Base-by-base conservation (phyloP, 2,888 invertebrate genomes). In the Eupithecia vulgata region DNA sequence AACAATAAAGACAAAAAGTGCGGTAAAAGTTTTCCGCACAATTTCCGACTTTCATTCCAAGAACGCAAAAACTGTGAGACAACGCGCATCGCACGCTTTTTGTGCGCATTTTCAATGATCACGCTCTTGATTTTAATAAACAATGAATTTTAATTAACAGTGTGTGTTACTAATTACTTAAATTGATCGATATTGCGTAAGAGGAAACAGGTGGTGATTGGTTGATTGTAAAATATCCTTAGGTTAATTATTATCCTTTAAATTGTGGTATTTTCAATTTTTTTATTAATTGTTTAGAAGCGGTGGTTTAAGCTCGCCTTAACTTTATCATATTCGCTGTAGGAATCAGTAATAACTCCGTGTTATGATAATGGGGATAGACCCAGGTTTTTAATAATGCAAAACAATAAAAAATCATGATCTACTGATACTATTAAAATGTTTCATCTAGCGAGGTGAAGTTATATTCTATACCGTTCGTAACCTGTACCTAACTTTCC, bases 1-100 rank as follows among this genome's bases (percentile, higher is more conserved):
- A 72, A 75, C 67, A 75, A 75, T 72, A 72, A 67, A 70, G 5
- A 59, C 52, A 75, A 75, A 74, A 75, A 70, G 61, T 21, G 52
- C 66, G 76, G 76, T 69, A 79, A 78, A 79, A 75, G 76, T 76
- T 87, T 88, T 86, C 85, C 86, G 83, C 79, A 68, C 78, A 81
- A 80, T 85, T 90, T 91, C 90, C 89, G 83, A 87, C 90, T 91
- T 90, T 90, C 91, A 83, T 88, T 88, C 83, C 79, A 72, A 81
- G 80, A 74, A 83, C 79, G 80, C 77, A 80, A 81, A 83, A 84
- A 80, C 80, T 76, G 77, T 78, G 82, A 81, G 85, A 86, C 82
- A 79, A 69, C 80, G 67, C 48, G 61, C 67, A 57, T 57, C 13
- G 57, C 68, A 64, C 64, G 45, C 66, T 69, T 67, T 76, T 77